phyloP scores from a whole-genome alignment of 1,140 invertebrate species.

The Frieseomelitta varia region DNA sequence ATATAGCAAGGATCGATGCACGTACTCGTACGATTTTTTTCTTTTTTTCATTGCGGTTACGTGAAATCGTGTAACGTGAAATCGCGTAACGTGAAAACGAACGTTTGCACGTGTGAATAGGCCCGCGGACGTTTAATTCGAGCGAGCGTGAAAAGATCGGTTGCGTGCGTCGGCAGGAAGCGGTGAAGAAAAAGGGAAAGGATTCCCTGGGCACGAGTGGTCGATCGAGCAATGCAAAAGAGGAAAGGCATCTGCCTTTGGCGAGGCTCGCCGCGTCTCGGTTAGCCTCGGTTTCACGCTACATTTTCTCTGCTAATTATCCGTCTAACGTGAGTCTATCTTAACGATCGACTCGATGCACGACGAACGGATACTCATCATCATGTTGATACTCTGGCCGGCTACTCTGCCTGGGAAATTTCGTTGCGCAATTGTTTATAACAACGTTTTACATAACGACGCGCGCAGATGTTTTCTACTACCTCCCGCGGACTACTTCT shows the following conservation, averaged over 20 bases:
- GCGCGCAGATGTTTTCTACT: background rate
- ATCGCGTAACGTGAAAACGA: constrained; percentile 9
- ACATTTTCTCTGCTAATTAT: constrained; percentile 36
- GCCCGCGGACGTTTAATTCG: constrained; percentile 13
- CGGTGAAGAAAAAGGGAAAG: constrained; percentile 47
- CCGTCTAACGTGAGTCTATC: background rate
- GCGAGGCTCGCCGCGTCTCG: background rate
- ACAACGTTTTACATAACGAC: background rate
- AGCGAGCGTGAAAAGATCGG: constrained; percentile 31
- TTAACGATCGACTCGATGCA: background rate
- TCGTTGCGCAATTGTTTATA: background rate
- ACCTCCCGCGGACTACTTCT: background rate
- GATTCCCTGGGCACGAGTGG: constrained; percentile 8
- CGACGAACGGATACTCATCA: background rate
- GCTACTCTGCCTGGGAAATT: background rate
- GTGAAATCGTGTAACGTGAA: background rate
- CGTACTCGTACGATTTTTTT: background rate
- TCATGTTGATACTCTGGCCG: too few species aligned
- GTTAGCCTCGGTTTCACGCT: constrained; percentile 11
- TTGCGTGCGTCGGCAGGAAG: constrained; percentile 23
- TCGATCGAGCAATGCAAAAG: constrained; percentile 6
- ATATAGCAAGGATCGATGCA: background rate
- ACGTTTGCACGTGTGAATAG: constrained; percentile 10
- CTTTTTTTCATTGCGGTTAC: background rate
- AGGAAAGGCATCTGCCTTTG: constrained; percentile 2